Percentiles rank a stretch among this genome's conserved stretches.
These are phyloP conservation scores for Alosa alosa DNA, from an alignment of 2,113 vertebrate genomes.

Conservation along the genomic window DNA sequence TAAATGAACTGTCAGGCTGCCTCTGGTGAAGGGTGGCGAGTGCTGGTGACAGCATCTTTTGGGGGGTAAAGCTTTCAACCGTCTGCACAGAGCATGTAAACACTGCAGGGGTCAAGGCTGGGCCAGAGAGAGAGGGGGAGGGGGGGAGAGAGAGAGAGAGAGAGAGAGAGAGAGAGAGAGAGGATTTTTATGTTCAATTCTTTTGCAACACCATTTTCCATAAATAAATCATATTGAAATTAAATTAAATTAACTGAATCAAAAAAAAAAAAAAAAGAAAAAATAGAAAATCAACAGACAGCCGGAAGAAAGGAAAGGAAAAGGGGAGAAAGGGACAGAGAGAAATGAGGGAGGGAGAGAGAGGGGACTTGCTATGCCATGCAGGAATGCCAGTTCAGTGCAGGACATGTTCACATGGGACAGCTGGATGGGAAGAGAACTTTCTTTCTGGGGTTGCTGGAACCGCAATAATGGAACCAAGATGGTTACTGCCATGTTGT, in stretches of 20 bases:
- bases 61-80: neutral
- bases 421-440: constrained; percentile 27
- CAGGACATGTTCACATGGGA: constrained; percentile 30
- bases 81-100: neutral
- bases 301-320: neutral
- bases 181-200: neutral
- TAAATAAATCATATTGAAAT: neutral
- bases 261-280: neutral
- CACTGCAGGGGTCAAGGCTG: neutral
- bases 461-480: too few relatives aligned
- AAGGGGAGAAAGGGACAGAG: constrained; percentile 1
- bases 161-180: neutral
- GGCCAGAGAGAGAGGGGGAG: neutral
- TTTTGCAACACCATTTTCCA: neutral
- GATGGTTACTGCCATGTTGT: too few relatives aligned
- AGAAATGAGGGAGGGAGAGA: constrained; percentile 16
- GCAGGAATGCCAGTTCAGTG: constrained; percentile 36
- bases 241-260: neutral
- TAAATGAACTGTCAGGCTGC: neutral
- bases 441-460: constrained; percentile 27
- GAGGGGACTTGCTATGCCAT: too few relatives aligned
- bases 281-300: neutral
- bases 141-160: neutral
- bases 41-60: neutral
- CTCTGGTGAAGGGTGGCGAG: neutral